phyloP scores from a whole-genome alignment of 1,140 invertebrate species.

The Zaprionus davidi region DNA sequence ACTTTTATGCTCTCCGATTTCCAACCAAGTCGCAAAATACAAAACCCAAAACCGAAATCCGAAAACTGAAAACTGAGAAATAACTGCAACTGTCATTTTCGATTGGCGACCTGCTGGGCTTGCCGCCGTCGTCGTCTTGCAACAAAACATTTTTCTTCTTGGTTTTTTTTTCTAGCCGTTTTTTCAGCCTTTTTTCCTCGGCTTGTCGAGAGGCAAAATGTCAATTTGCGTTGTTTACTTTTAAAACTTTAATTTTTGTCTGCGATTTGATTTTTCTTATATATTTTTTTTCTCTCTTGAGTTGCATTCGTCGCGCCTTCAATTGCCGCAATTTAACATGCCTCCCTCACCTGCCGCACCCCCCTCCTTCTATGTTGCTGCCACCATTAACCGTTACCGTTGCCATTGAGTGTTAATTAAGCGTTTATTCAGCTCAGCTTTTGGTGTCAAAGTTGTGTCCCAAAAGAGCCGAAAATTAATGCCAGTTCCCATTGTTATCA shows the following conservation, averaged over 20 bases:
- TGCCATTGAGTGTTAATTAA: constrained; percentile 81
- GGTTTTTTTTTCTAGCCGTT: constrained; percentile 33
- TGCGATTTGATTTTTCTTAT: constrained; percentile 27
- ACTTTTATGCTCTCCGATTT: constrained; percentile 65
- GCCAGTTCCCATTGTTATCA: constrained; percentile 73
- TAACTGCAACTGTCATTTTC: constrained; percentile 82
- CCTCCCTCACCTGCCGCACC: background rate
- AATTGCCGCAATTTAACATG: constrained; percentile 59
- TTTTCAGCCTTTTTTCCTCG: constrained; percentile 29
- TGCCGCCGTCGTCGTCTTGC: constrained; percentile 49
- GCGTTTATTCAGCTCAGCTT: constrained; percentile 72
- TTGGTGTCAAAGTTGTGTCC: constrained; percentile 77
- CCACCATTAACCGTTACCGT: constrained; percentile 55
- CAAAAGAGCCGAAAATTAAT: constrained; percentile 78
- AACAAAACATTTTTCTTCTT: constrained; percentile 39
- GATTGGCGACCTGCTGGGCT: constrained; percentile 78
- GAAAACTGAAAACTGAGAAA: constrained; percentile 41
- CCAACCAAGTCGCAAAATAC: constrained; percentile 10
- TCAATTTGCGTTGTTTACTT: constrained; percentile 80
- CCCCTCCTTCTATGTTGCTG: background rate
- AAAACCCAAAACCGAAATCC: background rate
- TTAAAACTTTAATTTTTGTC: constrained; percentile 65
- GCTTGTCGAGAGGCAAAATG: constrained; percentile 74
- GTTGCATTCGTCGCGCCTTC: constrained; percentile 80
- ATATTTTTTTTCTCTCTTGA: constrained; percentile 47